Evolutionary conservation across 1,140 invertebrate species (phyloP).

Genomic region (Euwallacea fornicatus): DNA sequence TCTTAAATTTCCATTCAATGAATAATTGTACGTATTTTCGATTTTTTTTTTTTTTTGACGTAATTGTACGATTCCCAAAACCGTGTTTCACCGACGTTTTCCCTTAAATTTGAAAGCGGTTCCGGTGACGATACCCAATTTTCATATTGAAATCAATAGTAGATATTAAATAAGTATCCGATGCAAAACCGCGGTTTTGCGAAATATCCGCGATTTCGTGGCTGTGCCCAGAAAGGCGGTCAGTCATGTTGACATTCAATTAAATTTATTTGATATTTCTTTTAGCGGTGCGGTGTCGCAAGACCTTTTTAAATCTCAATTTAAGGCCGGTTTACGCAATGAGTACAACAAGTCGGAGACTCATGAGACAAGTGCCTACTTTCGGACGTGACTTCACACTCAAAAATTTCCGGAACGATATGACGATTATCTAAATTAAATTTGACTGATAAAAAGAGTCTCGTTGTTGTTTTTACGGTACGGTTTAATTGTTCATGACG

Average conservation of each 20-base stretch:
- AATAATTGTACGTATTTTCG: too few relatives aligned
- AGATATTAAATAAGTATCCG: neutral
- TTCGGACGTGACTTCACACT: neutral
- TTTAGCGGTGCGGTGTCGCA: neutral
- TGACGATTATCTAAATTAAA: neutral
- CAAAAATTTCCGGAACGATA: neutral
- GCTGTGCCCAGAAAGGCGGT: neutral
- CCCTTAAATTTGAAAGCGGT: too few relatives aligned
- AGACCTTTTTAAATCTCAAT: constrained; percentile 2
- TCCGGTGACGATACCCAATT: too few relatives aligned
- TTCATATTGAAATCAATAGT: too few relatives aligned
- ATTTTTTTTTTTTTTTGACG: too few relatives aligned
- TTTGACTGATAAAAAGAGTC: neutral
- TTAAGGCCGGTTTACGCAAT: neutral
- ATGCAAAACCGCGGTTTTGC: neutral
- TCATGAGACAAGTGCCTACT: neutral
- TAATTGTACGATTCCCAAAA: too few relatives aligned
- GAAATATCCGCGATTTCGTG: constrained; percentile 7
- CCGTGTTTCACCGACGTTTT: too few relatives aligned
- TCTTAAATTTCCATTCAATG: too few relatives aligned
- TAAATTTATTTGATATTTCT: constrained; percentile 1
- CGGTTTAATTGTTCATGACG: constrained; percentile 4
- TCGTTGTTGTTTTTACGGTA: neutral
- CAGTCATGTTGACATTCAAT: constrained; percentile 10
- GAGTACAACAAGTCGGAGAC: neutral